Evolutionary conservation across 2,888 invertebrate genomes (phyloP).

Genomic region (Nycteola revayana): DNA sequence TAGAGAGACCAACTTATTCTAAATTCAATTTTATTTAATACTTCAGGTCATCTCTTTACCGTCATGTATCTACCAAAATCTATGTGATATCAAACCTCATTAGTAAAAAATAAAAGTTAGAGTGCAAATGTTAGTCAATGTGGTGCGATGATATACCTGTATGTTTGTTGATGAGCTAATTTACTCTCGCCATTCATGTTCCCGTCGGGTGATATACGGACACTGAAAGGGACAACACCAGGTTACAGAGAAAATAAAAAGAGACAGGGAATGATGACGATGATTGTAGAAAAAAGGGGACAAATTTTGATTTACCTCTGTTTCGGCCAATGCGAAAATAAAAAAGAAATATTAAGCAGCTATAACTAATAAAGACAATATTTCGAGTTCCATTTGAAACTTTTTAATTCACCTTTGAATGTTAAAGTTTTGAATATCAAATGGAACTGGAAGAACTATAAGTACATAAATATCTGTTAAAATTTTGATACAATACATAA

Average conservation of each 20-base stretch:
- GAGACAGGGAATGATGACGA: constrained; percentile 52
- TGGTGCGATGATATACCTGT: constrained; percentile 82
- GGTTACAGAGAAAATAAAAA: constrained; percentile 38
- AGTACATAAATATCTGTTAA: too few species aligned
- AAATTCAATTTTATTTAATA: too few species aligned
- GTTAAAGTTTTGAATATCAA: too few species aligned
- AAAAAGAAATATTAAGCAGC: constrained; percentile 52
- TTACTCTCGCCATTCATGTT: constrained; percentile 84
- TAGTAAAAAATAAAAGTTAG: constrained; percentile 10
- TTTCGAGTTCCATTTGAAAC: too few species aligned
- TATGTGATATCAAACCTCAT: constrained; percentile 28
- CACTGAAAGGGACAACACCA: constrained; percentile 83
- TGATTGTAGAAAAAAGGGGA: constrained; percentile 44
- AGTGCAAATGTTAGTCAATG: constrained; percentile 38
- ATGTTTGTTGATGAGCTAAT: constrained; percentile 88
- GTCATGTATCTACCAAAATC: too few species aligned
- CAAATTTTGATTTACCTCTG: constrained; percentile 70
- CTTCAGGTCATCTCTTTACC: too few species aligned
- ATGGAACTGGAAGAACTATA: too few species aligned
- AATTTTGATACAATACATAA: too few species aligned
- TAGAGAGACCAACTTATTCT: too few species aligned
- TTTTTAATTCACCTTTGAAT: too few species aligned
- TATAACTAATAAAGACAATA: constrained; percentile 7
- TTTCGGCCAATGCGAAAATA: constrained; percentile 65
- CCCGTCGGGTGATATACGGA: constrained; percentile 82